phyloP scores from a whole-genome alignment of 1,140 invertebrate species.

The Eriosoma lanigerum region DNA sequence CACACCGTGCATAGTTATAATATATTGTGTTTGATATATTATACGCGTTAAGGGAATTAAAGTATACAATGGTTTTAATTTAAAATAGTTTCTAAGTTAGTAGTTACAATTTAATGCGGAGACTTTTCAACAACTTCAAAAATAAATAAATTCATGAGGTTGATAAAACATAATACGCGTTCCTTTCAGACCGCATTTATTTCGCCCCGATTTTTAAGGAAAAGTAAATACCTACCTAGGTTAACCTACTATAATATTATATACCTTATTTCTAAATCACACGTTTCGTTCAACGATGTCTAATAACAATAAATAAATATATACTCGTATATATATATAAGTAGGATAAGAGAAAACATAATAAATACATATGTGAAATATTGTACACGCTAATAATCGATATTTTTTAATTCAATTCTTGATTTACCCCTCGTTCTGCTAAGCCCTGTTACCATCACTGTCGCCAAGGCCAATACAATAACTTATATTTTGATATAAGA shows the following conservation, averaged over 20 bases:
- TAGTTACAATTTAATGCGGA: not conserved
- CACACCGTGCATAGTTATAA: not conserved
- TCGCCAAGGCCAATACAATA: constrained; percentile 16
- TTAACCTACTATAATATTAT: not conserved
- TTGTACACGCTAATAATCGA: constrained; percentile 15
- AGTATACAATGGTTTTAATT: constrained; percentile 14
- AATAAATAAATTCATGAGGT: constrained; percentile 42
- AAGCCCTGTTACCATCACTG: not conserved
- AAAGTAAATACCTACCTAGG: not conserved
- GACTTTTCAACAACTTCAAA: constrained; percentile 14
- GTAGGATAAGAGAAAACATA: no score
- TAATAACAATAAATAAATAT: not conserved
- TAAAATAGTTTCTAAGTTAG: not conserved
- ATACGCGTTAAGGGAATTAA: not conserved
- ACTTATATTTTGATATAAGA: not conserved
- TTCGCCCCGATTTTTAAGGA: not conserved
- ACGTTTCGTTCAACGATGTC: not conserved
- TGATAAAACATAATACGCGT: not conserved
- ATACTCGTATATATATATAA: no score
- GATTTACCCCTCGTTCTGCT: not conserved
- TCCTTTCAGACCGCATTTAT: not conserved
- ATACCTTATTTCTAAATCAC: not conserved
- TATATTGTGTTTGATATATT: not conserved
- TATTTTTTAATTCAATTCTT: constrained; percentile 34
- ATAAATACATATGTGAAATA: no score